Conservation (phyloP, 2,113 vertebrate genomes). For the Solea senegalensis region DNA sequence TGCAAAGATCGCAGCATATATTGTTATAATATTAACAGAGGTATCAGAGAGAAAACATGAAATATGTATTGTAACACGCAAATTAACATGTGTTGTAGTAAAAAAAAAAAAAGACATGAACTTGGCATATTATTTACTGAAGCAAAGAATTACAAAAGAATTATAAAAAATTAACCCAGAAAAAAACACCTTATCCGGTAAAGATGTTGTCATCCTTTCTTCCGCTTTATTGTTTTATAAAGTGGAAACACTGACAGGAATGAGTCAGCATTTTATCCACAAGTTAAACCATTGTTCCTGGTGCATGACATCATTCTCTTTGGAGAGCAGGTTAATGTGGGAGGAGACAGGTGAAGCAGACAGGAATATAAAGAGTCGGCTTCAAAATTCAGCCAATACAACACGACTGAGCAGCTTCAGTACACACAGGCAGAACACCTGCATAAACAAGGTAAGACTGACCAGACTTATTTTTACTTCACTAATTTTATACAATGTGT, state of each 20-base stretch:
- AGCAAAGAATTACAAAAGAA: too few relatives aligned
- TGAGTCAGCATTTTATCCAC: slow-evolving; percentile 8
- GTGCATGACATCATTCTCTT: slow-evolving; percentile 10
- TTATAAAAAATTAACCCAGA: too few relatives aligned
- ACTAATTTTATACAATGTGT: too few relatives aligned
- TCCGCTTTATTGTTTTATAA: background rate
- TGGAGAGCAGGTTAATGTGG: background rate
- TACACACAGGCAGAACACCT: background rate
- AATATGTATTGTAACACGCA: too few relatives aligned
- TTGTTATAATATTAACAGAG: too few relatives aligned
- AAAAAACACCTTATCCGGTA: too few relatives aligned
- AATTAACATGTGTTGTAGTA: too few relatives aligned
- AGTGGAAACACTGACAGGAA: background rate
- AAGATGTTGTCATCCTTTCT: too few relatives aligned
- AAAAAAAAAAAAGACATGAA: too few relatives aligned
- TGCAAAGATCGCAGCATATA: too few relatives aligned
- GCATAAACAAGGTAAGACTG: slow-evolving; percentile 39
- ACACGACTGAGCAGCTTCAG: background rate
- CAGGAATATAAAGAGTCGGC: slow-evolving; percentile 40
- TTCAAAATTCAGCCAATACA: background rate
- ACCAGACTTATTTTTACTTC: background rate
- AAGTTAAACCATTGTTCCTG: background rate
- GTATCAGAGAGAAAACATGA: too few relatives aligned
- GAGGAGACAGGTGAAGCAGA: slow-evolving; percentile 10
- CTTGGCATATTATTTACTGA: too few relatives aligned